These are phyloP conservation scores for Lanius ludovicianus DNA, from an alignment of 2,113 vertebrate genomes.

Conservation along the genomic window DNA sequence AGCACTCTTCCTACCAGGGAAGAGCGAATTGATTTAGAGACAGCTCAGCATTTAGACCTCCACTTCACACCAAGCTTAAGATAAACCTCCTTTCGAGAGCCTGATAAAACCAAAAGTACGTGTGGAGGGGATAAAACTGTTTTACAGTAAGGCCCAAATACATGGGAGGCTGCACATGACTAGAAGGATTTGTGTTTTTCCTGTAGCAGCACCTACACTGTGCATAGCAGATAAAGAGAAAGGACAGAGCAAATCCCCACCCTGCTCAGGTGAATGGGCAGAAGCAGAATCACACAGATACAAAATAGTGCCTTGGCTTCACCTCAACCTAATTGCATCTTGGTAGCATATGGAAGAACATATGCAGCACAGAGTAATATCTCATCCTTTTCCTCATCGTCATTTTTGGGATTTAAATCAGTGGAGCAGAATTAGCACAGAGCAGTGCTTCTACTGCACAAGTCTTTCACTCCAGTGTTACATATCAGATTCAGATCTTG, in stretches of 20 bases:
- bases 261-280: not conserved
- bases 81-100: conserved; percentile 43
- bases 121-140: not conserved
- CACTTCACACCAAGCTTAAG: conserved; percentile 42
- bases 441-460: not conserved
- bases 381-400: not conserved
- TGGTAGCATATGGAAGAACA: not conserved
- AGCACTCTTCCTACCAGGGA: not conserved
- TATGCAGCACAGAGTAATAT: not conserved
- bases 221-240: not conserved
- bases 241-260: not conserved
- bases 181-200: not conserved
- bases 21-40: conserved; percentile 6
- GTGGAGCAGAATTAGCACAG: not conserved
- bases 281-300: not conserved
- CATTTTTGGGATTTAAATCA: not conserved
- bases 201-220: not conserved
- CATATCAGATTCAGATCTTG: not conserved
- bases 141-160: not conserved
- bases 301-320: not conserved
- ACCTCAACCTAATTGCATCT: not conserved
- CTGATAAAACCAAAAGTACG: not conserved
- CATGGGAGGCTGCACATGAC: not conserved
- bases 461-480: not conserved
- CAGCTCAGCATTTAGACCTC: conserved; percentile 36